phyloP scores from a whole-genome alignment of 1,140 invertebrate genomes.

The Heliconius himera region DNA sequence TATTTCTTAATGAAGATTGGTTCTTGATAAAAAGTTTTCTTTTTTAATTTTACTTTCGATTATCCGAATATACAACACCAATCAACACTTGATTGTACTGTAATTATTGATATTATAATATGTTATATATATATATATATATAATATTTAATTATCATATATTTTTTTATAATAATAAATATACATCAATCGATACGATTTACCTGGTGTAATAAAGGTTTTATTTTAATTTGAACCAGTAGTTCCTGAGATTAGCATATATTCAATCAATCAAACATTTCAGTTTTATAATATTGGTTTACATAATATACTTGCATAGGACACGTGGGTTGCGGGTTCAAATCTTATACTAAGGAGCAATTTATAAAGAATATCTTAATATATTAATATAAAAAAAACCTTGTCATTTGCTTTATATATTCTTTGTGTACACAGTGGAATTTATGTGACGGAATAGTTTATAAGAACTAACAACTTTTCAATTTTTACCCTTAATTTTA shows the following conservation, averaged over 20 bases:
- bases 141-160: too few species aligned
- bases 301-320: not conserved
- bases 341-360: not conserved
- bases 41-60: not conserved
- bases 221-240: too few species aligned
- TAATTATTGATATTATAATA: too few species aligned
- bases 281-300: not conserved
- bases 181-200: too few species aligned
- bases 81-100: too few species aligned
- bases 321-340: not conserved
- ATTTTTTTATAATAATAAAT: too few species aligned
- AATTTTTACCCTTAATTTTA: not conserved
- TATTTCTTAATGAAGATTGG: too few species aligned
- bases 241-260: too few species aligned
- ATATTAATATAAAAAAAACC: not conserved
- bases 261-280: too few species aligned
- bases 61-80: too few species aligned
- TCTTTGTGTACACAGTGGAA: not conserved
- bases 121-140: too few species aligned
- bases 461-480: not conserved
- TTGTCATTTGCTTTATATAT: not conserved
- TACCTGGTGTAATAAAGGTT: too few species aligned
- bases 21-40: not conserved
- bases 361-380: not conserved
- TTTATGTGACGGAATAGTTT: constrained; percentile 1